Evolutionary conservation across 2,113 vertebrate genomes (phyloP).

Genomic region (Mus spicilegus): DNA sequence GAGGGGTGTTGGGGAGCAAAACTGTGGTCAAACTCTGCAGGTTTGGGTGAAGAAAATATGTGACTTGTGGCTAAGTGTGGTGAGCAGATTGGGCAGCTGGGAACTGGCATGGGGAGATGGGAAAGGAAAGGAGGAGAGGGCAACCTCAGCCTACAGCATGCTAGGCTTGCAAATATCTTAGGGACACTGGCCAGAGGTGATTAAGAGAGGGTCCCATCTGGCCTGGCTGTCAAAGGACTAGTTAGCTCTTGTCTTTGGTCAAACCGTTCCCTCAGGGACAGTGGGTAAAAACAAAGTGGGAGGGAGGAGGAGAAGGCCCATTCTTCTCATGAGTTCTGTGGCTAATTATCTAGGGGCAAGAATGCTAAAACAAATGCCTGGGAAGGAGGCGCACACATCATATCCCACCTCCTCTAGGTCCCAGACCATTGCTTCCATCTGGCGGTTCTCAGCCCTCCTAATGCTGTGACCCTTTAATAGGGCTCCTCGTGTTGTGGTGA

Average conservation of each 20-base stretch:
- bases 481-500: neutral
- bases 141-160: neutral
- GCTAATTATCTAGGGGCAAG: no score
- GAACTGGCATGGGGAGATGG: neutral
- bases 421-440: neutral
- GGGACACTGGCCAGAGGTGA: neutral
- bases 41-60: neutral
- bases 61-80: neutral
- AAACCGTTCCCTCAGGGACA: no score
- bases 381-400: neutral
- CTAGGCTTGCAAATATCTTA: neutral
- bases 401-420: neutral
- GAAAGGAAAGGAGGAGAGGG: neutral
- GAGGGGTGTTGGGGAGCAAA: neutral
- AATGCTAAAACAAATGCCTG: neutral
- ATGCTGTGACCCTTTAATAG: neutral
- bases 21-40: neutral
- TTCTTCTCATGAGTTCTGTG: neutral
- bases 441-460: neutral
- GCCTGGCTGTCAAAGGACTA: neutral
- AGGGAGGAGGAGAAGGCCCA: no score
- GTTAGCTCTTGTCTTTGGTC: no score
- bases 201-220: neutral
- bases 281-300: neutral
- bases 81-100: neutral